Evolutionary conservation across 2,113 vertebrate genomes (phyloP), one percentile per base, ranked within the genome.

Genomic region (Gnathonemus longibarbis): DNA sequence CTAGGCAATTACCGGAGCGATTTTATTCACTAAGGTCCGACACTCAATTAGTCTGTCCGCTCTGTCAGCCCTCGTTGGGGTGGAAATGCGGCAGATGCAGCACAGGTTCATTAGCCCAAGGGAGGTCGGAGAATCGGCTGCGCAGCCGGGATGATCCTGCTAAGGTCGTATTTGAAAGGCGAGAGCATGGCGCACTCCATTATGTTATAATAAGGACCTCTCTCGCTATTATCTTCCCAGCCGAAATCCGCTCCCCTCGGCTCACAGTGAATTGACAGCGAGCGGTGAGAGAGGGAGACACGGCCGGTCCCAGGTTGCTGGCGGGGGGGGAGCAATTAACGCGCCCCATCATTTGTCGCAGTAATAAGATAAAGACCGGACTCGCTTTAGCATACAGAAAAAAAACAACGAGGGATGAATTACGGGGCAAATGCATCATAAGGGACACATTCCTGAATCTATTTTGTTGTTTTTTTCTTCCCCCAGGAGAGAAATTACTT

Each of bases 291-390:
- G 19, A n/a, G 70, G 39, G 21, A 58, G 45, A 93, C 95, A 94
- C 91, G 90, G 92, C 58, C 39, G 53, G 2, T 35, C 92, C 93
- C 94, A 92, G 91, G 94, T 95, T 94, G 94, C 93, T 93, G 93
- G 87, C 91, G 49, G 27, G 91, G 9, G 91, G 52, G 19, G 35
- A 2, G 88, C 93, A 94, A 94, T 94, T 94, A 92, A 94, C 90
- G 92, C 93, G 93, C 91, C 93, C 93, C 92, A 93, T 92, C 94
- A 96, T 96, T 97, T 96, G 96, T 96, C 94, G 95, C 94, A 94
- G 95, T 96, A 96, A 96, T 96, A 96, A 96, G 96, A 96, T 96
- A 96, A 97, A 97, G 95, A 96, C 96, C 96, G 96, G 96, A 96
- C 96, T 53, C 87, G 4, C 56, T 62, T 45, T 66, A 56, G 87